A percentile compares a stretch with the other conserved stretches of the same genome.
These are phyloP conservation scores for Zophobas atratus DNA, from an alignment of 1,140 invertebrate species.

Conservation along the genomic window DNA sequence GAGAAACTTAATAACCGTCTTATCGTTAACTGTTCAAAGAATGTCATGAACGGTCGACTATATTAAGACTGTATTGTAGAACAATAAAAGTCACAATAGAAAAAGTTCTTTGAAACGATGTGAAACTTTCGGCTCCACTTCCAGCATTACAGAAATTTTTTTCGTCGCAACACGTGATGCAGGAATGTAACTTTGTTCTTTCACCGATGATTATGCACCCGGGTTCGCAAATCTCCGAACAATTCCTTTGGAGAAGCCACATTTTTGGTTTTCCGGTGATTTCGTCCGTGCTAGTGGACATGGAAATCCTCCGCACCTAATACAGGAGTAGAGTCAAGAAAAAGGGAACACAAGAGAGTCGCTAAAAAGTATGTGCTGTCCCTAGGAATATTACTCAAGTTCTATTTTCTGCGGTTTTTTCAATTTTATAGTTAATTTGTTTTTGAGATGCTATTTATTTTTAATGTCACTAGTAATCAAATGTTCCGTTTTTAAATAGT, in stretches of 20 bases:
- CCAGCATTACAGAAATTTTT: conserved; percentile 80
- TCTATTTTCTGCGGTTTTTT: too few species aligned
- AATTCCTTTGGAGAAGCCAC: conserved; percentile 88
- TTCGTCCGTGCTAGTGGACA: conserved; percentile 86
- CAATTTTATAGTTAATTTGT: too few species aligned
- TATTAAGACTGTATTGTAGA: background rate
- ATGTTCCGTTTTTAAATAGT: too few species aligned
- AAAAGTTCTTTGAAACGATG: background rate
- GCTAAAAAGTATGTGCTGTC: too few species aligned
- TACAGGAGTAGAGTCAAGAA: conserved; percentile 11
- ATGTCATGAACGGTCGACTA: too few species aligned
- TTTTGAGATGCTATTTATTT: too few species aligned
- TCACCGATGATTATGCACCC: conserved; percentile 91
- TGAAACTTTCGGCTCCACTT: conserved; percentile 45
- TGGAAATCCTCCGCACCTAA: conserved; percentile 87
- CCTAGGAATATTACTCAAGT: too few species aligned
- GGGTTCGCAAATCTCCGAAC: conserved; percentile 85
- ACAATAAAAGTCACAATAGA: background rate
- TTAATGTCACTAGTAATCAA: too few species aligned
- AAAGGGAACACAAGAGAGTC: background rate
- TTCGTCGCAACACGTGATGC: conserved; percentile 85
- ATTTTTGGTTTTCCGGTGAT: conserved; percentile 82
- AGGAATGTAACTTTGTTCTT: conserved; percentile 87
- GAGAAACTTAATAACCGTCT: too few species aligned
- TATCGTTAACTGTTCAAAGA: too few species aligned